Conservation (phyloP, 2,888 invertebrate genomes). For the Drosophila cracens region DNA sequence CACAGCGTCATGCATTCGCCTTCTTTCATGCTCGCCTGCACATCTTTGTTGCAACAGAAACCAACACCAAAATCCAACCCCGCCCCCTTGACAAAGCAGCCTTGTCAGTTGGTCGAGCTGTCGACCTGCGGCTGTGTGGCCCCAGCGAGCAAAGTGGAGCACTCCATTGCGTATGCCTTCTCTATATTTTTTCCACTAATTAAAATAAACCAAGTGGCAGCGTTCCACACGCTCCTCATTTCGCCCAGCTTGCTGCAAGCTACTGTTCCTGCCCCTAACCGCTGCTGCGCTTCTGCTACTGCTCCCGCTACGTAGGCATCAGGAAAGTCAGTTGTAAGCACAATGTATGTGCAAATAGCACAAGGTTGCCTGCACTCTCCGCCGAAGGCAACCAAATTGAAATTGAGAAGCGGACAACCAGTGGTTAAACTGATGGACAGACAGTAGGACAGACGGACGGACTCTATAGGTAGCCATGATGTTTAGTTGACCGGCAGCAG, state of each 20-base stretch:
- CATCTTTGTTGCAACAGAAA: slow-evolving; percentile 58
- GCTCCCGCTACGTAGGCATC: slow-evolving; percentile 38
- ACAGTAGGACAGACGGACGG: not conserved
- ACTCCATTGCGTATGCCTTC: slow-evolving; percentile 66
- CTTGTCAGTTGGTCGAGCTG: slow-evolving; percentile 58
- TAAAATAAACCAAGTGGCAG: slow-evolving; percentile 77
- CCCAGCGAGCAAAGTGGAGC: slow-evolving; percentile 62
- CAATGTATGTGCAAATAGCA: slow-evolving; percentile 52
- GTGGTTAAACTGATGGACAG: slow-evolving; percentile 13
- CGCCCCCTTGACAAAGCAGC: slow-evolving; percentile 55
- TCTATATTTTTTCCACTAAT: slow-evolving; percentile 76
- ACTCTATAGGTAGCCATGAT: slow-evolving; percentile 7
- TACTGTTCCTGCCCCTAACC: not conserved
- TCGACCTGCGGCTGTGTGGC: slow-evolving; percentile 71
- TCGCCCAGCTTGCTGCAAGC: slow-evolving; percentile 6
- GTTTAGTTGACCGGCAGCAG: slow-evolving; percentile 39
- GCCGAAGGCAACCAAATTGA: slow-evolving; percentile 50
- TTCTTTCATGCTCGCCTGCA: slow-evolving; percentile 69
- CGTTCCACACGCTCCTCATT: slow-evolving; percentile 45
- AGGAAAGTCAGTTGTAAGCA: slow-evolving; percentile 55
- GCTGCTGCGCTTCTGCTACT: not conserved
- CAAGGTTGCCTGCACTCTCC: slow-evolving; percentile 59
- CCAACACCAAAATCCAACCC: not conserved
- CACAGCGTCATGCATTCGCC: slow-evolving; percentile 59
- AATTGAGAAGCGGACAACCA: slow-evolving; percentile 47